Percentiles rank a stretch among this genome's conserved stretches.
Evolutionary conservation across 2,797 vertebrate genomes (phyloP).

Genomic region (Sebastes oblongus): DNA sequence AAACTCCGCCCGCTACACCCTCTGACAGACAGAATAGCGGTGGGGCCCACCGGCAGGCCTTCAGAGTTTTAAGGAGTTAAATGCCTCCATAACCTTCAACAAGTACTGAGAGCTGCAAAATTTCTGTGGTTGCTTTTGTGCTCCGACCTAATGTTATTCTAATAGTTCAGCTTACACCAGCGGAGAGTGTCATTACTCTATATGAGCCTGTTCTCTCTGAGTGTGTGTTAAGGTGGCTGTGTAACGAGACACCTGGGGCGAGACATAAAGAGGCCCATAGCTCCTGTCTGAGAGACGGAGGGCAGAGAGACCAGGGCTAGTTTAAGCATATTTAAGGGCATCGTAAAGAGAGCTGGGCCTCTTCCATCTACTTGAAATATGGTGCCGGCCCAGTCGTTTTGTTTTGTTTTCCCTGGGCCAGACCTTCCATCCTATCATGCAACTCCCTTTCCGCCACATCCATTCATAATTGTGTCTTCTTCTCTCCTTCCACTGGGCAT

Average conservation of each 20-base stretch:
- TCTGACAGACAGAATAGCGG: too few relatives aligned
- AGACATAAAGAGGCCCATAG: constrained; percentile 69
- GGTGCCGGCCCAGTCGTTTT: constrained; percentile 34
- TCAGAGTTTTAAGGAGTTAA: background rate
- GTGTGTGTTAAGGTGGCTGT: constrained; percentile 64
- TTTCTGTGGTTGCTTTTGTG: constrained; percentile 59
- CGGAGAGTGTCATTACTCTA: constrained; percentile 67
- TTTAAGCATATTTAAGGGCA: constrained; percentile 69
- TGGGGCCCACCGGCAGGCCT: too few relatives aligned
- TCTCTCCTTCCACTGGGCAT: constrained; percentile 31
- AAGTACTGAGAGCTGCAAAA: constrained; percentile 32
- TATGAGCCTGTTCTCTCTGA: constrained; percentile 50
- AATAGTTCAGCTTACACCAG: constrained; percentile 68
- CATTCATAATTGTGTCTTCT: constrained; percentile 10
- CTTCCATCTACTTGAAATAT: constrained; percentile 63
- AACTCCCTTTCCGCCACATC: constrained; percentile 2
- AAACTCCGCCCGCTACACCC: too few relatives aligned
- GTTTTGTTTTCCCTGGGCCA: constrained; percentile 42
- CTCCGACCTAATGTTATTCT: constrained; percentile 67
- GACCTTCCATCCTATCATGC: constrained; percentile 21
- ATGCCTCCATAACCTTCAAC: constrained; percentile 49
- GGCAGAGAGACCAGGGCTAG: constrained; percentile 49
- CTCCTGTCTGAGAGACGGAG: constrained; percentile 47
- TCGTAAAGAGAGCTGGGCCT: constrained; percentile 60
- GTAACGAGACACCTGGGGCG: constrained; percentile 75